These are phyloP conservation scores for Scalopus aquaticus DNA, from an alignment of 2,113 vertebrate species.

Conservation along the genomic window DNA sequence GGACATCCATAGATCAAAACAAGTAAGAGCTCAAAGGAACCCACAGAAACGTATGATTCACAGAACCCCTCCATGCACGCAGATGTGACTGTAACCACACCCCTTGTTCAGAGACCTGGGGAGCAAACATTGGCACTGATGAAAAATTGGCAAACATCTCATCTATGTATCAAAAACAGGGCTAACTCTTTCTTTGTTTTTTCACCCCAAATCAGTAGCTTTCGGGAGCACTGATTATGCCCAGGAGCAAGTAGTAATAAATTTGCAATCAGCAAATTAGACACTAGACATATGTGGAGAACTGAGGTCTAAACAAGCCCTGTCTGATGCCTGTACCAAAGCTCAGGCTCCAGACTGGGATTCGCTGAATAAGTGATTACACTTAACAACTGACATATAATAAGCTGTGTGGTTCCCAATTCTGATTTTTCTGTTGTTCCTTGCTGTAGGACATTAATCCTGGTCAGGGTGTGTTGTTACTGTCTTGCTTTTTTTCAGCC, in stretches of 20 bases:
- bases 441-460: background rate
- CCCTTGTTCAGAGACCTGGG: background rate
- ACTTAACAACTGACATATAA: background rate
- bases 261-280: background rate
- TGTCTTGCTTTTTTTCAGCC: background rate
- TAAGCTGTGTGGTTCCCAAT: background rate
- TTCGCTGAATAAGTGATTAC: accelerated
- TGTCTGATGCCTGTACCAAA: background rate
- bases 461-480: background rate
- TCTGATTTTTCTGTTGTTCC: background rate
- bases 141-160: background rate
- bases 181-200: background rate
- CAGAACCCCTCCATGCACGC: too few relatives aligned
- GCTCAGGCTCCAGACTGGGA: background rate
- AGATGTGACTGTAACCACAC: background rate
- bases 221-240: background rate
- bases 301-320: background rate
- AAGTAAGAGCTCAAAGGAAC: background rate
- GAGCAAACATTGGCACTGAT: accelerated
- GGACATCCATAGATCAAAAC: background rate
- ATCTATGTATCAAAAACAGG: background rate
- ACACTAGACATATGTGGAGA: accelerated
- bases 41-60: background rate
- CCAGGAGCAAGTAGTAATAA: background rate
- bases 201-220: background rate